Evolutionary conservation across 1,140 invertebrate species (phyloP).

Genomic region (Campodea augens): DNA sequence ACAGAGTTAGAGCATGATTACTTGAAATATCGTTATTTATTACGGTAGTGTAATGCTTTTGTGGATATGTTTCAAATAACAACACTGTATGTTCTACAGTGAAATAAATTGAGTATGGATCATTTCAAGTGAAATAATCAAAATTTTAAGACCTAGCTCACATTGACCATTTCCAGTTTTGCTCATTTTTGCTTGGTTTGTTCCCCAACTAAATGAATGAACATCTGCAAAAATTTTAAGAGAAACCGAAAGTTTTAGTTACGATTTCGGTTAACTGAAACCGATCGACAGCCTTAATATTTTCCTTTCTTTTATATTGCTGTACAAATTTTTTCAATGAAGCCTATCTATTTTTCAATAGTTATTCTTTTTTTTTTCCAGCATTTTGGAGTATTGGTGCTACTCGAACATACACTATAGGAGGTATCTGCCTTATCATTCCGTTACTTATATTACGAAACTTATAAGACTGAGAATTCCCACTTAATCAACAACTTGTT

Average conservation of each 20-base stretch:
- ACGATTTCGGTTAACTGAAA: too few species aligned
- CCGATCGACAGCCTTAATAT: too few species aligned
- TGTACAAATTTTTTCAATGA: constrained; percentile 9
- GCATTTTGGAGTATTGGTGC: constrained; percentile 67
- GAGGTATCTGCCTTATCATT: constrained; percentile 23
- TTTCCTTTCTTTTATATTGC: constrained; percentile 7
- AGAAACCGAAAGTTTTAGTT: too few species aligned
- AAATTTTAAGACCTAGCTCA: neutral
- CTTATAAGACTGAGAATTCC: too few species aligned
- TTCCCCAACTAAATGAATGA: too few species aligned
- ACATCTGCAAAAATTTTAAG: too few species aligned
- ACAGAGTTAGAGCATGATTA: too few species aligned
- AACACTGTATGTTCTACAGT: too few species aligned
- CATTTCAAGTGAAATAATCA: neutral
- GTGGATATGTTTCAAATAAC: too few species aligned
- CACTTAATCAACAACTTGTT: too few species aligned
- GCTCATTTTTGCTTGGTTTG: too few species aligned
- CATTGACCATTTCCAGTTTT: neutral
- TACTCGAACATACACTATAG: constrained; percentile 46
- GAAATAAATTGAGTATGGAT: constrained; percentile 6
- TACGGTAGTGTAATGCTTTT: neutral
- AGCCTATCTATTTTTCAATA: constrained; percentile 3
- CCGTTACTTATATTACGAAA: too few species aligned
- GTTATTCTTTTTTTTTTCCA: constrained; percentile 26
- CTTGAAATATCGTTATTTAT: constrained; percentile 1